Conservation (phyloP, 2,888 invertebrate genomes). For the Drosophila kambysellisi region DNA sequence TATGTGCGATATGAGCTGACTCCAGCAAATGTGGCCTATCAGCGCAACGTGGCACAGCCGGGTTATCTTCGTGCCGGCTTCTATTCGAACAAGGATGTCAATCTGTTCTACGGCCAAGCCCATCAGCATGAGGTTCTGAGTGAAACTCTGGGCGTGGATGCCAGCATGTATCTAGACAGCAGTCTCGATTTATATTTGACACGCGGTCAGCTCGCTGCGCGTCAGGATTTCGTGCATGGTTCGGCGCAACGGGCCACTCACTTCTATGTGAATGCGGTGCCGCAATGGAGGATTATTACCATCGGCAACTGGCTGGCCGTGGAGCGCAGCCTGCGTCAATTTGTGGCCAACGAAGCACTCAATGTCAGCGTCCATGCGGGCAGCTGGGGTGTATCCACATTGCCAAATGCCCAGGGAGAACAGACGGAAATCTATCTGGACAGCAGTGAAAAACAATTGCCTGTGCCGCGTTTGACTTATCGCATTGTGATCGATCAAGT, state of each 20-base stretch:
- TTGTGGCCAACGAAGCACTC: conserved; percentile 80
- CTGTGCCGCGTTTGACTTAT: conserved; percentile 86
- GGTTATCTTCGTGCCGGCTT: conserved; percentile 81
- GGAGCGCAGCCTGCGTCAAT: conserved; percentile 85
- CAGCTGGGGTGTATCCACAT: conserved; percentile 86
- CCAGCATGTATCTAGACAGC: conserved; percentile 63
- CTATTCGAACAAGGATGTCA: conserved; percentile 80
- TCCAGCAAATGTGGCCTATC: conserved; percentile 84
- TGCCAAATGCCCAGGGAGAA: conserved; percentile 85
- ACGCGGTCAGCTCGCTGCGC: conserved; percentile 86
- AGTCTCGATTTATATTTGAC: conserved; percentile 75
- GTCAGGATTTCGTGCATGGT: conserved; percentile 86
- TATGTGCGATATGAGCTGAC: conserved; percentile 84
- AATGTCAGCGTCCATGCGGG: conserved; percentile 86
- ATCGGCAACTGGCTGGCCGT: conserved; percentile 87
- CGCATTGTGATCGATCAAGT: conserved; percentile 86
- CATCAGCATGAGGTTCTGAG: conserved; percentile 83
- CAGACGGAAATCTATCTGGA: conserved; percentile 82
- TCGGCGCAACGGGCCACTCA: conserved; percentile 86
- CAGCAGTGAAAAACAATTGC: conserved; percentile 80
- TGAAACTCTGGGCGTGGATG: conserved; percentile 77
- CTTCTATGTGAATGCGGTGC: conserved; percentile 86
- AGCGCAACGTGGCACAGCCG: conserved; percentile 83
- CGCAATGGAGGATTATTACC: conserved; percentile 87
- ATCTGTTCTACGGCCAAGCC: conserved; percentile 78